Conservation (phyloP, 2,113 vertebrate species). For the Gasterosteus aculeatus region DNA sequence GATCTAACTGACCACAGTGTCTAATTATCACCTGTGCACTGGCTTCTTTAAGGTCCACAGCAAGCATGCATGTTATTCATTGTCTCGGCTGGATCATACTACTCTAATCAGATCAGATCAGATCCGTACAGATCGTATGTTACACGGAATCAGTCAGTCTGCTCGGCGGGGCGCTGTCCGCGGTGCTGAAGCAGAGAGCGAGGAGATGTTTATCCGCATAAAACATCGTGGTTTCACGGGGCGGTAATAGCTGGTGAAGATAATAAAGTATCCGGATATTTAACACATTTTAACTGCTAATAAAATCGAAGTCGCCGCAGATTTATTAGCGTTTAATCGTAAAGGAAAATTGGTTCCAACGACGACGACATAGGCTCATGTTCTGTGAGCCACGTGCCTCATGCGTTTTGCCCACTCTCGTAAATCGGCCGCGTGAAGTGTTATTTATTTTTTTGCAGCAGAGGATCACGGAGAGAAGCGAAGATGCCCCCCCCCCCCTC, state of each 20-base stretch:
- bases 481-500: not conserved
- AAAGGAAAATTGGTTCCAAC: not conserved
- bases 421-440: conserved; percentile 36
- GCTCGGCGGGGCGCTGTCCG: conserved; percentile 39
- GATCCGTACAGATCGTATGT: not conserved
- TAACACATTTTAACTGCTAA: not conserved
- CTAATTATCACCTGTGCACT: not conserved
- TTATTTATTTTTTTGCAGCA: not conserved
- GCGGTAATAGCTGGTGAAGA: no score
- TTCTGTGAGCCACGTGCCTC: not conserved
- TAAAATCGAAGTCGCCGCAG: not conserved
- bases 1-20: not conserved
- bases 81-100: not conserved
- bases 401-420: not conserved
- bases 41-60: not conserved
- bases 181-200: conserved; percentile 33
- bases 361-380: not conserved
- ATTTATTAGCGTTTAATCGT: not conserved
- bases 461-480: not conserved
- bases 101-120: not conserved
- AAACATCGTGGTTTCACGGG: not conserved
- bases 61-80: not conserved
- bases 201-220: not conserved
- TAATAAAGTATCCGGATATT: not conserved
- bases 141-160: not conserved